Conservation (phyloP, 2,888 invertebrate species). For the Kryphioiulus occultus region DNA sequence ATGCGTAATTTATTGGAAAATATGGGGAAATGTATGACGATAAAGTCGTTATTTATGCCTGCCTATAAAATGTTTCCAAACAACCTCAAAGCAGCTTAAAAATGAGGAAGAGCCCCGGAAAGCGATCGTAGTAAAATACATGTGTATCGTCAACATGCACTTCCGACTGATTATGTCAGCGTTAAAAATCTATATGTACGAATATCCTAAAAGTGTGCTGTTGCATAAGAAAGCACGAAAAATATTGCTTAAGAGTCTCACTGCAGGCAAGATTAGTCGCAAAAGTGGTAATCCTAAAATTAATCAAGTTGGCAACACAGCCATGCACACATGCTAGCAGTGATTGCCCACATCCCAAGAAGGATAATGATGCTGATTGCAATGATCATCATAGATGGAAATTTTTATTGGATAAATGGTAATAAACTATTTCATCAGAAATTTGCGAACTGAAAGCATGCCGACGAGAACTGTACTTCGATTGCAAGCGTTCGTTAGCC, state of each 20-base stretch:
- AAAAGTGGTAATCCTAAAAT: background rate
- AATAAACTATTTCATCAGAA: no score
- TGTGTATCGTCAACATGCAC: background rate
- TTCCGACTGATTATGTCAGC: background rate
- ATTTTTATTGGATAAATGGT: no score
- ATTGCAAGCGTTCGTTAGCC: no score
- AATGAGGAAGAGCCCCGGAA: background rate
- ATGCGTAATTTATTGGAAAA: background rate
- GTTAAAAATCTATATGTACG: background rate
- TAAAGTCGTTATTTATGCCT: background rate
- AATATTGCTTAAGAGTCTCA: background rate
- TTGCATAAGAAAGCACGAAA: background rate
- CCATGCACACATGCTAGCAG: background rate
- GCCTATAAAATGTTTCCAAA: background rate
- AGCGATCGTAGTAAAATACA: background rate
- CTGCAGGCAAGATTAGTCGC: background rate
- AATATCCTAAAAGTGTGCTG: background rate
- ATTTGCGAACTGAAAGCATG: no score
- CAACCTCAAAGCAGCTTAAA: background rate
- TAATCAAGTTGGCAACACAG: background rate
- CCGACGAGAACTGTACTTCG: no score
- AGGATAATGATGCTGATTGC: background rate
- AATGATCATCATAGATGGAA: background rate
- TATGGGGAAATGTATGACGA: background rate
- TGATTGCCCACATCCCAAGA: background rate